Evolutionary conservation across 2,113 vertebrate species (phyloP).

Genomic region (Cyanocitta stelleri): DNA sequence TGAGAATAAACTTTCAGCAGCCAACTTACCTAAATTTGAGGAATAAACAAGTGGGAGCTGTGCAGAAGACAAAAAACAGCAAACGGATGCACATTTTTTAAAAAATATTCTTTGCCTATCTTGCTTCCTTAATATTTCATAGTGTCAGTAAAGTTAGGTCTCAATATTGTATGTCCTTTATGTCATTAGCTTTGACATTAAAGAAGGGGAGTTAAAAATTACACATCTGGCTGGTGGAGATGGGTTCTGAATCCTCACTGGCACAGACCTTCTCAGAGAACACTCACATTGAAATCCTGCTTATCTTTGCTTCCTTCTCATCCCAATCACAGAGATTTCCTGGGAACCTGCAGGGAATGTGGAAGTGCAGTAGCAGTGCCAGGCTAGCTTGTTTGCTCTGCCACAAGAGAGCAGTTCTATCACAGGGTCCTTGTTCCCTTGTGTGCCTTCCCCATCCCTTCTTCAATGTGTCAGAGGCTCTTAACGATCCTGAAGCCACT

Average conservation of each 20-base stretch:
- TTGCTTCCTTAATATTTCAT: not conserved
- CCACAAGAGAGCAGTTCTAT: accelerated
- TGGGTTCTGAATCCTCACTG: not conserved
- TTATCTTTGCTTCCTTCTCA: not conserved
- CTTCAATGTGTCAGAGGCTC: not conserved
- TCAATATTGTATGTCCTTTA: not conserved
- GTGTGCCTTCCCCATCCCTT: not conserved
- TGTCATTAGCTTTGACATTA: not conserved
- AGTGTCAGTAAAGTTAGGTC: not conserved
- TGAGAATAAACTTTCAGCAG: not conserved
- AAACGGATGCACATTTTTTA: not conserved
- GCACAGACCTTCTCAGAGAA: not conserved
- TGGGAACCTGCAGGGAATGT: not conserved
- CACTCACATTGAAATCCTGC: not conserved
- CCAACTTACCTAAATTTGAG: not conserved
- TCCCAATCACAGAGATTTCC: not conserved
- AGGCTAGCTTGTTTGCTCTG: not conserved
- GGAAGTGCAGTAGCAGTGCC: not conserved
- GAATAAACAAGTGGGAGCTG: not conserved
- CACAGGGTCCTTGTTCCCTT: accelerated
- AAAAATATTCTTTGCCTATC: not conserved
- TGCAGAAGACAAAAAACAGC: not conserved
- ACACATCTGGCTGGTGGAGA: not conserved
- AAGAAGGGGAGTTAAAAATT: not conserved
- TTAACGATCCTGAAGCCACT: not conserved